These are phyloP conservation scores for Heterohyrax brucei DNA, from an alignment of 2,797 vertebrate genomes.

Conservation along the genomic window DNA sequence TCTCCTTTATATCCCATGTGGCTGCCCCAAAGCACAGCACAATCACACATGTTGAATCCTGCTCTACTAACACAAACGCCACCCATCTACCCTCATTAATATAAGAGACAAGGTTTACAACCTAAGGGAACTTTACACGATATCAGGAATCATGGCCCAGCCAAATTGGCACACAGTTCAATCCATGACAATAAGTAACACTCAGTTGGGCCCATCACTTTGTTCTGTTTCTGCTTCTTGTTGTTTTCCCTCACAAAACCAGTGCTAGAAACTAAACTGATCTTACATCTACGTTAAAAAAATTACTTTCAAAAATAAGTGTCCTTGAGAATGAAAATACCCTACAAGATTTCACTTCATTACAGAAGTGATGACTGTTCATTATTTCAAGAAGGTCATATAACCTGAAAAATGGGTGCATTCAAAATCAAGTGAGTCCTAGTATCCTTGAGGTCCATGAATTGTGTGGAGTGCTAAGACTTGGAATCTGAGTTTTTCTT, in stretches of 20 bases:
- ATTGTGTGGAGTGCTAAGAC: background rate
- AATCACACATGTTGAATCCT: too few relatives aligned
- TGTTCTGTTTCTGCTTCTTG: background rate
- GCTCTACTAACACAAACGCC: too few relatives aligned
- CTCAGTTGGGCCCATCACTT: background rate
- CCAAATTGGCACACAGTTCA: too few relatives aligned
- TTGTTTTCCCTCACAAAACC: background rate
- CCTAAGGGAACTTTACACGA: too few relatives aligned
- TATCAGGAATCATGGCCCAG: too few relatives aligned
- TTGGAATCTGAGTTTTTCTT: background rate
- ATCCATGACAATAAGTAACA: background rate
- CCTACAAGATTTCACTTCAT: slow-evolving; percentile 4
- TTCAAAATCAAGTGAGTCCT: background rate
- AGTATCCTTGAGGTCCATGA: background rate
- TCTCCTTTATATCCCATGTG: too few relatives aligned
- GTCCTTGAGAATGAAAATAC: background rate
- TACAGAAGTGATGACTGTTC: background rate
- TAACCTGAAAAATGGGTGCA: background rate
- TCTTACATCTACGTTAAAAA: background rate
- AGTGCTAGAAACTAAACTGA: background rate
- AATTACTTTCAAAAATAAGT: slow-evolving; percentile 34
- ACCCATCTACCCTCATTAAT: too few relatives aligned
- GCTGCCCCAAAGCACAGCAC: too few relatives aligned
- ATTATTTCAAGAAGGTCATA: background rate
- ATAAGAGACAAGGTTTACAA: too few relatives aligned